Evolutionary conservation across 2,113 vertebrate genomes (phyloP), one percentile per base, ranked within the genome.

Genomic region (Myrmecobius fasciatus): DNA sequence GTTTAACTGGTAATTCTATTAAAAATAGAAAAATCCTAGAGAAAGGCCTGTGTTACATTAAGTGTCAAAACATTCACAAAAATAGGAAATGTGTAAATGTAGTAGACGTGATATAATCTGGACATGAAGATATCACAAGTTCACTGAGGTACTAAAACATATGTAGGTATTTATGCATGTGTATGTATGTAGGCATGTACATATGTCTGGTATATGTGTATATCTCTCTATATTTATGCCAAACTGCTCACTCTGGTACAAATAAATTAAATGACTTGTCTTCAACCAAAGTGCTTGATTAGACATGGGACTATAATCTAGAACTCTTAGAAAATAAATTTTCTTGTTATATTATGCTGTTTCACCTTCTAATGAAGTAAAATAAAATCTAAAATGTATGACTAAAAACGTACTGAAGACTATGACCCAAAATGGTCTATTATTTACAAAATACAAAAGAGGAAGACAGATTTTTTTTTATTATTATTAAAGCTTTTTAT

Each of bases 331-430:
- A 93, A 91, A 53, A 95, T 91, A 83, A 88, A 8, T 31, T 91
- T 96, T 94, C 92, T 93, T 94, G 94, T 83, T 91, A 46, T 25
- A 60, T 25, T 95, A 25, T 11, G 52, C 91, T 92, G 92, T 96
- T 95, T 94, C 93, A 93, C 89, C 90, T 93, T 90, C 46, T 56
- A 95, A 91, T 97, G 91, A 95, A 93, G 97, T 75, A 95, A 93
- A 89, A 94, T 88, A 94, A 88, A 97, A 97, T 97, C 96, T 94
- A 96, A 89, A 95, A 93, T 94, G 96, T 95, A 94, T 97, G 91
- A 92, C 92, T 96, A 91, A 89, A 94, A 97, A 97, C 96, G 97
- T 97, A 96, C 56, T 97, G 95, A 95, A 96, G 36, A 95, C 31
- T 60, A 67, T 48, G 89, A 52, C 91, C 97, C 96, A 94, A 97